Conservation (phyloP, 2,113 vertebrate species). For the Pelvicachromis taeniatus region DNA sequence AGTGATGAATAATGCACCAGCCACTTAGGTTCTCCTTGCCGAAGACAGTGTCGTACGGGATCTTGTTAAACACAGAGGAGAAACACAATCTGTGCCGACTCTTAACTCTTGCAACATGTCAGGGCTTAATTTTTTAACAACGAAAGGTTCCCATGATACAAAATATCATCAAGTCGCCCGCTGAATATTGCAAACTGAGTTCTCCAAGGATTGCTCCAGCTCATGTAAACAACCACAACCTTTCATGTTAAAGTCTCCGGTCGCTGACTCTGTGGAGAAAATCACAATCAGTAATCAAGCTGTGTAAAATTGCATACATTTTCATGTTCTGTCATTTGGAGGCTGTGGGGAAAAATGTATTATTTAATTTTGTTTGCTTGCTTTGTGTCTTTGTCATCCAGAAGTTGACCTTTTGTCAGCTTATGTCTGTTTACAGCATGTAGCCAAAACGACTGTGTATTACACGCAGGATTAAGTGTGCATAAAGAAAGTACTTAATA, state of each 20-base stretch:
- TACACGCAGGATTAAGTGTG: neutral
- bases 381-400: neutral
- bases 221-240: slow-evolving; percentile 18
- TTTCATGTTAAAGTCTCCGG: slow-evolving; percentile 4
- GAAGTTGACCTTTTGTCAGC: neutral
- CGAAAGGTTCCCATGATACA: neutral
- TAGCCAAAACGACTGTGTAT: neutral
- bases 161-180: neutral
- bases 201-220: neutral
- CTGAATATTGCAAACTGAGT: slow-evolving; percentile 15
- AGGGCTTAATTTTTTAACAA: slow-evolving; percentile 14
- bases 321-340: neutral
- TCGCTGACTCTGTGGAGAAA: neutral
- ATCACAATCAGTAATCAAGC: slow-evolving; percentile 2
- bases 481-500: neutral
- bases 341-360: neutral
- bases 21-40: slow-evolving; percentile 18
- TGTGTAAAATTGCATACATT: neutral
- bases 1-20: slow-evolving; percentile 56
- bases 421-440: neutral
- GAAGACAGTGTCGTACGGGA: neutral
- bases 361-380: neutral
- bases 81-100: neutral
- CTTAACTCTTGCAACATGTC: neutral
- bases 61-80: slow-evolving; percentile 22